These are phyloP conservation scores for Hypanus sabinus DNA, from an alignment of 2,113 vertebrate species.

Conservation along the genomic window DNA sequence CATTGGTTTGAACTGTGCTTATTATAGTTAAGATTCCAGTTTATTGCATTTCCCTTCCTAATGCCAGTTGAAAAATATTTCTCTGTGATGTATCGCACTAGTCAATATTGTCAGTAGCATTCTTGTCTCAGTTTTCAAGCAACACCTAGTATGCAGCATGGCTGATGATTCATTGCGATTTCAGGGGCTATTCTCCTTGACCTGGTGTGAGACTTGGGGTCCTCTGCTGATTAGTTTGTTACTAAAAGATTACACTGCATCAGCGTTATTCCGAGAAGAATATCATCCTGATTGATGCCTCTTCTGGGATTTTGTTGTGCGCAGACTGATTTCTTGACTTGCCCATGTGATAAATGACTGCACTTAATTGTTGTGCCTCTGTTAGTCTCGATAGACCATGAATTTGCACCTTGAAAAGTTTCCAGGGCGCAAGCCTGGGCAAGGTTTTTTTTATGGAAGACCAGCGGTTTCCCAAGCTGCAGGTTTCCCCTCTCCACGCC, in stretches of 20 bases:
- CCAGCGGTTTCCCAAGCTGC: too few species aligned
- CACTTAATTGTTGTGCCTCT: too few species aligned
- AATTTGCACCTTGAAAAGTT: too few species aligned
- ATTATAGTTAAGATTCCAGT: background rate
- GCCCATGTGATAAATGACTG: background rate
- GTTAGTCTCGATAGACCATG: too few species aligned
- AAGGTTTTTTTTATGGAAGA: too few species aligned
- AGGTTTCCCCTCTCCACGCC: too few species aligned
- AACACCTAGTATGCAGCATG: background rate
- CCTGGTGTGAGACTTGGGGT: background rate
- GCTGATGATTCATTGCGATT: background rate
- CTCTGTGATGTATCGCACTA: too few species aligned
- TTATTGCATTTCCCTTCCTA: background rate
- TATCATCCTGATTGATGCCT: background rate
- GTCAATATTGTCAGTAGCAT: background rate
- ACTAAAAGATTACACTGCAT: background rate
- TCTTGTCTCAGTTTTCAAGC: background rate
- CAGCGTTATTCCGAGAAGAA: background rate
- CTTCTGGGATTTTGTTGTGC: background rate
- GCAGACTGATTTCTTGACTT: background rate
- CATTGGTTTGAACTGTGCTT: background rate
- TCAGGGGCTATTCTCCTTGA: background rate
- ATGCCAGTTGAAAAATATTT: background rate
- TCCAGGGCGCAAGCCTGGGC: too few species aligned
- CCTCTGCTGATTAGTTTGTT: background rate